These are phyloP conservation scores for Lasioglossum vierecki DNA, from an alignment of 2,888 invertebrate species.

Conservation along the genomic window DNA sequence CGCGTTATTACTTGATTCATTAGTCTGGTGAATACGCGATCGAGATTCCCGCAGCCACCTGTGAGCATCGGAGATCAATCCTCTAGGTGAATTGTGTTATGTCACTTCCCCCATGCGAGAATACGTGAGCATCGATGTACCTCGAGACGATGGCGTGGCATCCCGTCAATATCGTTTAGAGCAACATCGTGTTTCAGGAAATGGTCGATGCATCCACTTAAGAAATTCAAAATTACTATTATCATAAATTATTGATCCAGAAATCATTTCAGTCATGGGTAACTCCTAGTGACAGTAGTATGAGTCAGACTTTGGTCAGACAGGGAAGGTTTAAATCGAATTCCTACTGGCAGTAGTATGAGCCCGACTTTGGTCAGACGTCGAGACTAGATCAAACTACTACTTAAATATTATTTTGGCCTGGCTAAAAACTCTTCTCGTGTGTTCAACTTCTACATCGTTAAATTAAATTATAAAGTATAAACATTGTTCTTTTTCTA, in stretches of 20 bases:
- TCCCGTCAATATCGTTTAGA: background rate
- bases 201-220: too few species aligned
- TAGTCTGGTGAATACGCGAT: background rate
- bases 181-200: background rate
- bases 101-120: background rate
- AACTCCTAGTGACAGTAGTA: background rate
- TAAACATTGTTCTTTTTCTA: too few species aligned
- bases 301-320: background rate
- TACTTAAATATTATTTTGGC: background rate
- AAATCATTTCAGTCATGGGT: too few species aligned
- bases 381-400: background rate
- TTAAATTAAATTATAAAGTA: background rate
- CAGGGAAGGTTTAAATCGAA: background rate
- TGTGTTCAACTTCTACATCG: background rate
- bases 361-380: too few species aligned
- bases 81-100: background rate
- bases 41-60: background rate
- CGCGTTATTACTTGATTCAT: background rate
- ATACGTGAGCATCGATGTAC: background rate
- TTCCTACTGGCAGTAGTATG: too few species aligned
- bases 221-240: too few species aligned
- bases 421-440: background rate
- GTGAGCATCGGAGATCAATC: background rate
- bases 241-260: too few species aligned
- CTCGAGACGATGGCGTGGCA: background rate